phyloP scores from a whole-genome alignment of 2,888 invertebrate genomes.

The Eupithecia abbreviata region DNA sequence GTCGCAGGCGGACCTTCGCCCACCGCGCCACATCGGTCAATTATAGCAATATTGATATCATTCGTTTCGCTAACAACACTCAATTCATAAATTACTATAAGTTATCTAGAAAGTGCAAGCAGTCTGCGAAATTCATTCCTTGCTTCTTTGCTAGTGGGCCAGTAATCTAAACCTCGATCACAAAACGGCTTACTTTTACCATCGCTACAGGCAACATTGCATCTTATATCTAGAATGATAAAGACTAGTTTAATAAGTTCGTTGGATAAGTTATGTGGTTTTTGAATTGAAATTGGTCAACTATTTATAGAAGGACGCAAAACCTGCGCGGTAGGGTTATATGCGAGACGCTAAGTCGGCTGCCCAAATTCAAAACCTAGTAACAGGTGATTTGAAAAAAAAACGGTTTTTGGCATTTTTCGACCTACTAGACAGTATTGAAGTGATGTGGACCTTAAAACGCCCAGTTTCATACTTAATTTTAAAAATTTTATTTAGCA shows the following conservation, averaged over 20 bases:
- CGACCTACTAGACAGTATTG: too few species aligned
- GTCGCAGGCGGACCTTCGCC: too few species aligned
- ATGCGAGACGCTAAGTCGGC: slow-evolving; percentile 67
- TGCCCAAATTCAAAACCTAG: too few species aligned
- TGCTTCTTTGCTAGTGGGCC: slow-evolving; percentile 69
- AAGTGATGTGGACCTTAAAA: too few species aligned
- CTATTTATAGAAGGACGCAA: slow-evolving; percentile 78
- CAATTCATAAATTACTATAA: slow-evolving; percentile 58
- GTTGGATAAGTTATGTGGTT: slow-evolving; percentile 45
- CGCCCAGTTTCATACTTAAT: too few species aligned
- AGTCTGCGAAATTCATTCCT: slow-evolving; percentile 72
- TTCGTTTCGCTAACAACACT: slow-evolving; percentile 56
- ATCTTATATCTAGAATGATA: slow-evolving; percentile 41
- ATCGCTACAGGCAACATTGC: slow-evolving; percentile 39
- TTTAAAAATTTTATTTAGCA: too few species aligned
- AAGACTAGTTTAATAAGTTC: slow-evolving; percentile 46
- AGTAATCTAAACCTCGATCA: slow-evolving; percentile 48
- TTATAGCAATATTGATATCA: slow-evolving; percentile 45
- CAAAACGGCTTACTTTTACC: slow-evolving; percentile 39
- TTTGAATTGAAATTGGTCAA: slow-evolving; percentile 44
- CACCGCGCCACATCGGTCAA: too few species aligned
- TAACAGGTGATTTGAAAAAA: too few species aligned
- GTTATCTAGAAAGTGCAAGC: slow-evolving; percentile 76
- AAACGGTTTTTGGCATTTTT: too few species aligned
- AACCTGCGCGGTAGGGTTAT: slow-evolving; percentile 73